Percentiles rank a stretch among this genome's conserved stretches.
These are phyloP conservation scores for Nestor notabilis DNA, from an alignment of 2,113 vertebrate species.

Conservation along the genomic window DNA sequence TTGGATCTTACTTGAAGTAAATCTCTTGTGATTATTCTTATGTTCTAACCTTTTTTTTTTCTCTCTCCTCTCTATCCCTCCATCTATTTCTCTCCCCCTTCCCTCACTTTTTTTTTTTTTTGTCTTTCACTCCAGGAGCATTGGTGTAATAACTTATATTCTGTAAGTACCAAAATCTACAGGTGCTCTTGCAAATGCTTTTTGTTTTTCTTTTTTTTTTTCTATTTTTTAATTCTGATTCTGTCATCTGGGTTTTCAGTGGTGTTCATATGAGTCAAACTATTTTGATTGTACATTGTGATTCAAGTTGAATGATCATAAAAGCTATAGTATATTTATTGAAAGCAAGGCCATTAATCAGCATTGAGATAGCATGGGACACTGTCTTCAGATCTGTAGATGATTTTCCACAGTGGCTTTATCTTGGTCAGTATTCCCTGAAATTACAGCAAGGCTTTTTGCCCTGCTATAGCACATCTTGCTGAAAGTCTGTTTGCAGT, in stretches of 20 bases:
- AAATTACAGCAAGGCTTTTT: background rate
- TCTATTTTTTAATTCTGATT: background rate
- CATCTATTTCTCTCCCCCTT: background rate
- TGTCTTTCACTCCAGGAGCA: conserved; percentile 75
- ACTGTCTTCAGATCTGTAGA: background rate
- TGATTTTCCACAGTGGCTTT: background rate
- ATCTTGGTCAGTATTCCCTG: background rate
- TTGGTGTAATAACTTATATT: conserved; percentile 88
- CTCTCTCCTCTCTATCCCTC: background rate
- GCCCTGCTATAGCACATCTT: background rate
- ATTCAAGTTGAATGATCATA: background rate
- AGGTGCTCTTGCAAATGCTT: background rate
- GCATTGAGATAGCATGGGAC: background rate
- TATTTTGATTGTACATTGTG: background rate
- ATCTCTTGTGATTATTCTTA: background rate
- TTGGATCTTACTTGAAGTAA: conserved; percentile 31
- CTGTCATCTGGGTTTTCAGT: background rate
- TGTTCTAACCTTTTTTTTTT: conserved; percentile 24
- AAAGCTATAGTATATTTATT: background rate
- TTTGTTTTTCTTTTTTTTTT: background rate
- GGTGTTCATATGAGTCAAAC: background rate
- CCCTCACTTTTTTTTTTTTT: background rate
- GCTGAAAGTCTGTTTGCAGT: background rate
- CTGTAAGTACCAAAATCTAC: conserved; percentile 80
- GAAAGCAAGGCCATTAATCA: background rate